Base-by-base conservation (phyloP, 1,140 invertebrate genomes). In the Helicoverpa zea region DNA sequence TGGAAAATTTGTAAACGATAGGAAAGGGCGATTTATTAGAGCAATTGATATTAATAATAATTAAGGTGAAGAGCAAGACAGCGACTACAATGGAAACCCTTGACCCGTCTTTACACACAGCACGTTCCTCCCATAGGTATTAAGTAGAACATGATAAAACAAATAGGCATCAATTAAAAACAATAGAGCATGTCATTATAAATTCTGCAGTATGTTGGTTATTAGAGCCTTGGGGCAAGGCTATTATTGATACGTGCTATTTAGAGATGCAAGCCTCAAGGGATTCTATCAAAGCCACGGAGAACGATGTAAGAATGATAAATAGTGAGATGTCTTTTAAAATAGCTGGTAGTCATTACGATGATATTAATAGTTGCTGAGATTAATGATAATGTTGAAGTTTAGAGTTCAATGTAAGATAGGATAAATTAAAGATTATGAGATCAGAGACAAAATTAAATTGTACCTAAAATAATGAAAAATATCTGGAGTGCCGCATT, bases 101-200 rank as follows among this genome's bases (percentile, higher is more conserved):
- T 61, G 58, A 61, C 58, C 58, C 12, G 58, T 61, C 29, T 23
- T 61, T 61, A 23, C 23, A 61, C 11, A 61, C 23, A 23, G 11
- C 58, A 61, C 23, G 23, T 61, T 29, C 1, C 12, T 61, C 23
- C 58, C 58, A 58, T 23, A 12, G 9, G 56, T 23, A 58, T 54
- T 61, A 61, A 29, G 3, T 9, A 29, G 23, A 29, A 61, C 23
- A 61, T 61, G 12, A 3, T 61, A 13, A 12, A 30, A 66, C n/a
- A 47, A 66, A 64, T 16, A 52, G 35, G 13, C n/a, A 13, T 7
- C 23, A 30, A 12, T 72, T 52, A 54, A 14, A 43, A 30, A 72
- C 23, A 72, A 52, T 72, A 72, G 47, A 72, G 4, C 23, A 52
- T 29, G 66, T n/a, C 18, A 51, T 30, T 72, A 72, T 54, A 72